phyloP scores from a whole-genome alignment of 2,113 vertebrate genomes.

The Sula dactylatra region DNA sequence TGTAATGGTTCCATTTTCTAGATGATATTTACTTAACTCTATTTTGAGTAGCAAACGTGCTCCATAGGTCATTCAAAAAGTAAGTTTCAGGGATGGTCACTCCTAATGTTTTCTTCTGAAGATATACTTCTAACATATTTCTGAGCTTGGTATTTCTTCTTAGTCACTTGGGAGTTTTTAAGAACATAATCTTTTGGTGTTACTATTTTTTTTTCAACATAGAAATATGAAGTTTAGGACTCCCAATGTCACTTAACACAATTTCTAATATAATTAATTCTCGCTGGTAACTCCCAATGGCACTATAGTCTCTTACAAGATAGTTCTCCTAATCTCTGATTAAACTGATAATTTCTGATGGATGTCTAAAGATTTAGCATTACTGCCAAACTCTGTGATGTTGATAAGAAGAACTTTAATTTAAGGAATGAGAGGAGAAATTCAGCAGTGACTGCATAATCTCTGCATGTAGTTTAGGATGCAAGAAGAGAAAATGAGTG shows the following conservation, averaged over 20 bases:
- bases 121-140: not conserved
- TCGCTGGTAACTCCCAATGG: not conserved
- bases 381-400: not conserved
- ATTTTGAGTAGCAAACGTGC: not conserved
- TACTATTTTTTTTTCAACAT: not conserved
- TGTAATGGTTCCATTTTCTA: constrained; percentile 7
- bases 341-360: constrained; percentile 16
- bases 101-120: not conserved
- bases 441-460: not conserved
- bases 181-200: not conserved
- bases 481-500: not conserved
- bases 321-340: constrained; percentile 10
- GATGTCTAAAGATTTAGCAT: not conserved
- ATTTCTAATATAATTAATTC: constrained; percentile 18
- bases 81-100: not conserved
- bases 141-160: not conserved
- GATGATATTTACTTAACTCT: not conserved
- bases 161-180: not conserved
- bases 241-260: not conserved
- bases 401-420: not conserved
- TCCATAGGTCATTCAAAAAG: not conserved
- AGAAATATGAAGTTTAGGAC: not conserved
- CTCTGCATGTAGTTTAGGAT: not conserved
- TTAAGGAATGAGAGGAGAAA: not conserved
- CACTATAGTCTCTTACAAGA: not conserved